Conservation (phyloP, 2,113 vertebrate species). For the Alethe diademata region DNA sequence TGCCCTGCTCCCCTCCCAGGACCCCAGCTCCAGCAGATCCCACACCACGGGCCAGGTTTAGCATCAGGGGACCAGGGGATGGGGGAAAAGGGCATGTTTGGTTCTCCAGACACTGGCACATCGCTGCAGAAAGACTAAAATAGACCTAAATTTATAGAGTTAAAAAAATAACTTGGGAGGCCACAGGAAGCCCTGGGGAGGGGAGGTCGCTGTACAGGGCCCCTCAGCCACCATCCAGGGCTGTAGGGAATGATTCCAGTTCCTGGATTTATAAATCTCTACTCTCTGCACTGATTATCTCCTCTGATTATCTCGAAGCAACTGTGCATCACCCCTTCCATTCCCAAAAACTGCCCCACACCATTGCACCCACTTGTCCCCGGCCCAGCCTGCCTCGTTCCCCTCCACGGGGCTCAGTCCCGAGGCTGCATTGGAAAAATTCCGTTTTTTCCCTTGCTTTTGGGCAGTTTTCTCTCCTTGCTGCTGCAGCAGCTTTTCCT, state of each 20-base stretch:
- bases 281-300: not conserved
- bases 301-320: slow-evolving; percentile 44
- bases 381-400: not conserved
- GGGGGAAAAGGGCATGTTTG: not conserved
- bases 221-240: not conserved
- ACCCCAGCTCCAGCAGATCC: accelerated
- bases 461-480: not conserved
- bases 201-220: not conserved
- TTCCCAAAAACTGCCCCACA: not conserved
- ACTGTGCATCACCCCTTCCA: not conserved
- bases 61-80: not conserved
- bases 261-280: not conserved
- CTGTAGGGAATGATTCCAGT: not conserved
- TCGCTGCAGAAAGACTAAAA: slow-evolving; percentile 53
- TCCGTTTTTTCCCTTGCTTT: not conserved
- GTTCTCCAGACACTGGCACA: slow-evolving; percentile 62
- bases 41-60: not conserved
- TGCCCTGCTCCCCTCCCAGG: not conserved
- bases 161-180: slow-evolving; percentile 68
- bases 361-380: slow-evolving; percentile 41
- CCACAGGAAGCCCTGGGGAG: not conserved
- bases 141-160: slow-evolving; percentile 60
- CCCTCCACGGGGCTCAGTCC: not conserved
- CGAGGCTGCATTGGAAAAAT: not conserved
- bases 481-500: not conserved